Evolutionary conservation across 1,140 invertebrate species (phyloP), one percentile per base, ranked within the genome.

Genomic region (Apocrypta bakeri): DNA sequence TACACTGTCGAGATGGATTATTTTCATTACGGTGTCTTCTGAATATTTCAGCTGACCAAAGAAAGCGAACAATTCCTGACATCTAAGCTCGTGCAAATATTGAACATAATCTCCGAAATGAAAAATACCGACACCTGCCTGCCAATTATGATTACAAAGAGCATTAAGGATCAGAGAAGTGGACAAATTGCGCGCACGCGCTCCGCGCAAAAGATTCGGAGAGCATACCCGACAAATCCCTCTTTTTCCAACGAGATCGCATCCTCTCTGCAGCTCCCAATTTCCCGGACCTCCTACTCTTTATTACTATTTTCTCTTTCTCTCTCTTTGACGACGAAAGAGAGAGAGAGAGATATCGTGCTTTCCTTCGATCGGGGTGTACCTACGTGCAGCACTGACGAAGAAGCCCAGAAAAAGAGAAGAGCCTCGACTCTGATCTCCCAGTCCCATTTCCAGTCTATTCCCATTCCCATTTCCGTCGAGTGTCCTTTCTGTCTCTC

Each of bases 131-230:
- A n/a, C 27, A n/a, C 14, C 21, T 27, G 21, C 48, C 37, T 31
- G 64, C 64, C 77, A 71, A 71, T 79, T 79, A 79, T 9, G 66
- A 71, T 69, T 48, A 79, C 77, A 71, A 72, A 79, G 27, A 42
- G 31, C 8, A 31, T 63, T 31, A 27, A 75, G 27, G 24, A 63
- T 56, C 48, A 25, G 21, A 56, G 27, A 31, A 85, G 81, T 83
- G 82, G 78, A 83, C 80, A 79, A 86, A 85, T 87, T 84, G 77
- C 83, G 85, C 83, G n/a, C n/a, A n/a, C n/a, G n/a, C n/a, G n/a
- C n/a, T n/a, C n/a, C n/a, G n/a, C n/a, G 42, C 14, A 1, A 17
- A 14, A 17, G 14, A 17, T 12, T 4, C 33, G 33, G 33, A 37
- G 33, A 48, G 83, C 68, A 40, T 31, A 6, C 17, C n/a, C 1